These are phyloP conservation scores for Criorhina ranunculi DNA, from an alignment of 2,888 invertebrate genomes.

Conservation along the genomic window DNA sequence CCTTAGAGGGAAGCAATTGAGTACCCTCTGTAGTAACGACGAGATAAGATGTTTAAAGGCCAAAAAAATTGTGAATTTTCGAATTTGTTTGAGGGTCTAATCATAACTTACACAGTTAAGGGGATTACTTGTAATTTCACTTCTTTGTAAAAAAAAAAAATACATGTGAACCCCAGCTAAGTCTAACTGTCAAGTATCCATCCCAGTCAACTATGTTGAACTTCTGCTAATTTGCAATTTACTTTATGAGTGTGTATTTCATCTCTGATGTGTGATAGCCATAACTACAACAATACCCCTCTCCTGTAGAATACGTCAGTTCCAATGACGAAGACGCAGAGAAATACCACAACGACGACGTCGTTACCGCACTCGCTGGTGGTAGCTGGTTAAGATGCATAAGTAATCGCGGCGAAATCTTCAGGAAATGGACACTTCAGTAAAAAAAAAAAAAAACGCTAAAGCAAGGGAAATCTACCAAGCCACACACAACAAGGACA, in stretches of 20 bases:
- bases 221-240: conserved; percentile 75
- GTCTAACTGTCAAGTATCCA: conserved; percentile 27
- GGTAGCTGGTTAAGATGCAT: conserved; percentile 67
- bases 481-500: conserved; percentile 41
- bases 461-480: conserved; percentile 33
- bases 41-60: too few relatives aligned
- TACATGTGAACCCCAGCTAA: too few relatives aligned
- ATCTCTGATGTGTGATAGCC: conserved; percentile 74
- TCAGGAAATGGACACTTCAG: conserved; percentile 70
- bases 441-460: conserved; percentile 12
- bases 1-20: too few relatives aligned
- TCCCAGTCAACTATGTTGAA: conserved; percentile 57
- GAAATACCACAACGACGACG: conserved; percentile 50
- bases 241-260: conserved; percentile 76
- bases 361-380: conserved; percentile 45
- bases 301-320: conserved; percentile 63
- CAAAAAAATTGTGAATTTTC: too few relatives aligned
- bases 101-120: too few relatives aligned
- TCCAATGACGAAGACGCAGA: conserved; percentile 63
- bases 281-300: conserved; percentile 69
- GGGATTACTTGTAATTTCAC: too few relatives aligned
- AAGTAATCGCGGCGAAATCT: conserved; percentile 67
- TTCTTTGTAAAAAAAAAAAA: too few relatives aligned
- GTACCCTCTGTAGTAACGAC: too few relatives aligned
- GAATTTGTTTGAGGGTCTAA: too few relatives aligned